Conservation (phyloP, 1,140 invertebrate genomes). For the Trichonephila inaurata region DNA sequence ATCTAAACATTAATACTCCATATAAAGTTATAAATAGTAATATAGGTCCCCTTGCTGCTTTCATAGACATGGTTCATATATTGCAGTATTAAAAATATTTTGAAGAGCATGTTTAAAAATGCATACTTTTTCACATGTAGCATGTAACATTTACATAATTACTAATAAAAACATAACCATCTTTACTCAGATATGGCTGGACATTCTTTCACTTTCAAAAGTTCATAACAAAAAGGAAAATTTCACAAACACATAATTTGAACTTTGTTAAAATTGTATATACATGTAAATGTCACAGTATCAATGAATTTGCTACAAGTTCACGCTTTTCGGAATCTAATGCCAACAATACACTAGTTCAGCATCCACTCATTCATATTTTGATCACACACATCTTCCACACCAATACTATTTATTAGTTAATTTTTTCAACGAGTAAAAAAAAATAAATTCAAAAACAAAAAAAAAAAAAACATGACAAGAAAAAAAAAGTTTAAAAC, state of each 20-base stretch:
- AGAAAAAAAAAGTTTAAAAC: constrained; percentile 2
- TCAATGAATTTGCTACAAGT: constrained; percentile 39
- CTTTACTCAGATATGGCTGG: constrained; percentile 57
- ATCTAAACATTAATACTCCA: constrained; percentile 74
- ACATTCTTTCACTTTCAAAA: constrained; percentile 40
- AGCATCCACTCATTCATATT: constrained; percentile 36
- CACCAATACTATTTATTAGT: constrained; percentile 67
- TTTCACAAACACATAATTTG: constrained; percentile 50
- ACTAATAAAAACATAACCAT: constrained; percentile 48
- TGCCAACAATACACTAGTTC: constrained; percentile 39
- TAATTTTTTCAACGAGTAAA: constrained; percentile 1
- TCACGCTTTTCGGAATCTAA: constrained; percentile 49
- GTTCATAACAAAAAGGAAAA: neutral
- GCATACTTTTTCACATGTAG: constrained; percentile 29
- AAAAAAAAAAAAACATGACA: constrained; percentile 39
- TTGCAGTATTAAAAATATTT: constrained; percentile 67
- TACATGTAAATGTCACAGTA: constrained; percentile 49
- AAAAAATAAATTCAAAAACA: constrained; percentile 22
- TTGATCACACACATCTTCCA: constrained; percentile 39
- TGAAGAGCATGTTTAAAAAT: constrained; percentile 61
- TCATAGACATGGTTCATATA: constrained; percentile 50
- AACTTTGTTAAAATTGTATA: constrained; percentile 56
- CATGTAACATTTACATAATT: constrained; percentile 48
- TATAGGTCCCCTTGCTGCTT: constrained; percentile 76
- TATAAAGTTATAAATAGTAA: constrained; percentile 76